A percentile compares a stretch with the other conserved stretches of the same genome.
Evolutionary conservation across 2,797 vertebrate genomes (phyloP).

Genomic region (Melanotaenia trifasciata): DNA sequence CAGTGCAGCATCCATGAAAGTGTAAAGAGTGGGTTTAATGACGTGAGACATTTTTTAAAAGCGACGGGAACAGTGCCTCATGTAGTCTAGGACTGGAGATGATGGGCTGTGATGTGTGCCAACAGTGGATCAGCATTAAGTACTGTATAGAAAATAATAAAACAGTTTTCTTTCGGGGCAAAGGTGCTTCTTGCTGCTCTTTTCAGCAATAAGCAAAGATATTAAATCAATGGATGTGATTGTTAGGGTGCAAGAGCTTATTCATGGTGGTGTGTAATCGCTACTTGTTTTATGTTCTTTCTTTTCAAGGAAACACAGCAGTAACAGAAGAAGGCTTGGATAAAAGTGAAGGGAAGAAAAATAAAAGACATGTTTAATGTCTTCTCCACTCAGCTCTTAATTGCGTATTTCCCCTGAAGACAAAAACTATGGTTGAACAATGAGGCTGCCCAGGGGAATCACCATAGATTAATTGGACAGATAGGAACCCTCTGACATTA

Average conservation of each 20-base stretch:
- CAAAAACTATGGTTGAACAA: slow-evolving; percentile 72
- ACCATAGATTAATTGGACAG: slow-evolving; percentile 79
- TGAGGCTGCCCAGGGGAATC: slow-evolving; percentile 70
- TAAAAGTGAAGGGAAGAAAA: slow-evolving; percentile 35
- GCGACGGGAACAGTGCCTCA: slow-evolving; percentile 44
- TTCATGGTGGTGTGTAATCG: slow-evolving; percentile 27
- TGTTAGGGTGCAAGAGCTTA: slow-evolving; percentile 15
- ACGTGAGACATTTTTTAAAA: slow-evolving; percentile 66
- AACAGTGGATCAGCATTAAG: slow-evolving; percentile 13
- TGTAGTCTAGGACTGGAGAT: slow-evolving; percentile 26
- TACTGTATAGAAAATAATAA: slow-evolving; percentile 26
- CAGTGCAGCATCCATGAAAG: slow-evolving; percentile 58
- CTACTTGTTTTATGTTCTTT: slow-evolving; percentile 13
- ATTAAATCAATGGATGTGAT: not conserved
- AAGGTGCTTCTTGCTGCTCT: slow-evolving; percentile 13
- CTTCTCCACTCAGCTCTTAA: slow-evolving; percentile 60
- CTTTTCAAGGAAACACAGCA: slow-evolving; percentile 6
- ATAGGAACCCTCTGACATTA: slow-evolving; percentile 78
- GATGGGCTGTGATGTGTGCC: slow-evolving; percentile 46
- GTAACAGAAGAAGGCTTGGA: slow-evolving; percentile 29
- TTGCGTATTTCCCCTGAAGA: slow-evolving; percentile 74
- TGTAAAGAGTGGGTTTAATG: slow-evolving; percentile 75
- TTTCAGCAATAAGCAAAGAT: slow-evolving; percentile 4
- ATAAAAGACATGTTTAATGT: slow-evolving; percentile 58
- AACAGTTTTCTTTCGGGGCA: slow-evolving; percentile 11